Conservation (phyloP, 2,888 invertebrate species). For the Coelinius sp. region DNA sequence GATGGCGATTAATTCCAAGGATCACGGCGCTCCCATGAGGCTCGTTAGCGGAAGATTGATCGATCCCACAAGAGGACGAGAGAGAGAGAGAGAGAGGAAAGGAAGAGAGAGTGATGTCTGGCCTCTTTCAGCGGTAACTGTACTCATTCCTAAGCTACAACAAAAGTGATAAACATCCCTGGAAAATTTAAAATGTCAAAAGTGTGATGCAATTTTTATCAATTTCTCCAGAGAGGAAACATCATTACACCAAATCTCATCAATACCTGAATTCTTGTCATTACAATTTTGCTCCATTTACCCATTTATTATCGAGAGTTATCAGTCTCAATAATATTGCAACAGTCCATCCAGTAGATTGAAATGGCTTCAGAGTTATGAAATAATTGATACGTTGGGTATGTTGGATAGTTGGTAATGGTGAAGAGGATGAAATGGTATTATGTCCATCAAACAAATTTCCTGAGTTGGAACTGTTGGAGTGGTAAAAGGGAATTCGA, state of each 20-base stretch:
- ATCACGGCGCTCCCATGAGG: conserved; percentile 33
- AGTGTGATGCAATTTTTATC: too few relatives aligned
- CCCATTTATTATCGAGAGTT: background rate
- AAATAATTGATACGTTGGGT: conserved; percentile 17
- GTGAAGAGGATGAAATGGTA: conserved; percentile 16
- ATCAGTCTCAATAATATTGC: background rate
- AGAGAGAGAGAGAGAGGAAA: conserved; percentile 1
- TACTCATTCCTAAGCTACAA: background rate
- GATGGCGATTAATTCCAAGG: conserved; percentile 39
- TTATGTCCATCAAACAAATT: conserved; percentile 24
- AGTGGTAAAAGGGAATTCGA: conserved; percentile 19
- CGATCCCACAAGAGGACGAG: conserved; percentile 22
- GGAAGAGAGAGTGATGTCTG: conserved; percentile 17
- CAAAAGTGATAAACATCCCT: too few relatives aligned
- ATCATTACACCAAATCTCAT: too few relatives aligned
- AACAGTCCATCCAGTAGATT: background rate
- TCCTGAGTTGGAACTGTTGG: conserved; percentile 23
- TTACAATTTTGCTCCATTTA: background rate
- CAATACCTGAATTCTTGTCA: background rate
- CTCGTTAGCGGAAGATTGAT: conserved; percentile 40
- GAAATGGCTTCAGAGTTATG: background rate
- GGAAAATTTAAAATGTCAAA: too few relatives aligned
- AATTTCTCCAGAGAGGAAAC: background rate
- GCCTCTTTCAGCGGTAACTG: background rate
- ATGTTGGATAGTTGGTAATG: conserved; percentile 8